Base-by-base conservation (phyloP, 1,140 invertebrate genomes). In the Temnothorax nylanderi region DNA sequence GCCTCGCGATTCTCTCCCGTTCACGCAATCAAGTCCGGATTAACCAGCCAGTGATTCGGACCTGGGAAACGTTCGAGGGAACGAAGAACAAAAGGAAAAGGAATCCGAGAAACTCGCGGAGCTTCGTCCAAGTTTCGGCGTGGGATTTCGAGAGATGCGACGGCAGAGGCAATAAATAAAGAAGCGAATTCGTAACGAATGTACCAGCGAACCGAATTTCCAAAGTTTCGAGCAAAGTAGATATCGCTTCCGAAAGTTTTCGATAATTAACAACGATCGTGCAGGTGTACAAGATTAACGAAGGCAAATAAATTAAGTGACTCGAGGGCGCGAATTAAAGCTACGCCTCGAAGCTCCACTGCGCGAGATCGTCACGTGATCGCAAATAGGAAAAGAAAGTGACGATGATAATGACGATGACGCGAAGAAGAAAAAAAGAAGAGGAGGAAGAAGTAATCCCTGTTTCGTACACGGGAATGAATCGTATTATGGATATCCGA, bases 401-500 rank as follows among this genome's bases (percentile, higher is more conserved):
- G 47, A 49, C 60, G 32, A 47, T 49, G 41, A 67, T 32, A n/a
- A 34, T 44, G 58, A 60, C 37, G 49, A 62, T 7, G 60, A 84
- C 2, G 26, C n/a, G 2, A 76, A 34, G 41, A 37, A 37, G 44
- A 21, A 13, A 74, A 67, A 13, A 5, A 72, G 8, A 54, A 18
- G 16, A 56, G 18, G 26, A 56, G 21, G 65, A 65, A 65, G 44
- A 56, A 51, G 32, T 11, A 16, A 88, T 87, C 56, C 62, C 74
- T 75, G 84, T 60, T 60, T 74, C 67, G 34, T 54, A 65, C 21
- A 71, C 54, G 60, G 51, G 54, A 87, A 81, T 76, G 78, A 80
- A 72, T 91, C 64, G 77, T 74, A 78, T 65, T 34, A 77, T 65
- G 87, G 69, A 88, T 89, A 91, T 90, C 80, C 93, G 93, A 92